These are phyloP conservation scores for Drosophila arawakana DNA, from an alignment of 1,140 invertebrate genomes.

Conservation along the genomic window DNA sequence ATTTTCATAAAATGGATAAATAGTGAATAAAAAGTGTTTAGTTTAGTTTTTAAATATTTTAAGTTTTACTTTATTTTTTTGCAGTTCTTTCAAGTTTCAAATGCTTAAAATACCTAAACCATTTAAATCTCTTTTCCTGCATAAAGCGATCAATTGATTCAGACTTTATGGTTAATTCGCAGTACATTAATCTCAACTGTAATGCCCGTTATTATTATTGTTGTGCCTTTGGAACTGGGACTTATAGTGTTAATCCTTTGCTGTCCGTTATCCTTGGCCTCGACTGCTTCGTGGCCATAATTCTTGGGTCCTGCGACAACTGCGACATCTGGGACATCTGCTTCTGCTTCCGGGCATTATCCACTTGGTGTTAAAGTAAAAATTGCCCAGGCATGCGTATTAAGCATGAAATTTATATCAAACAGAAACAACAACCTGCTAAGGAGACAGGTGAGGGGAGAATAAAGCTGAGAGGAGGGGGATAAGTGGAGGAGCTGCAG, in stretches of 20 bases:
- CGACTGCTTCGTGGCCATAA: slow-evolving; percentile 49
- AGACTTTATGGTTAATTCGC: slow-evolving; percentile 12
- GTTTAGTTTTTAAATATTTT: too few species aligned
- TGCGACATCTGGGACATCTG: slow-evolving; percentile 71
- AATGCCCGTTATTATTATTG: background rate
- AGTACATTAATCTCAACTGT: slow-evolving; percentile 21
- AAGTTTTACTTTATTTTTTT: too few species aligned
- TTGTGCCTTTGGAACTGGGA: background rate
- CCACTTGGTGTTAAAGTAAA: slow-evolving; percentile 79
- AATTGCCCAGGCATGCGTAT: slow-evolving; percentile 78
- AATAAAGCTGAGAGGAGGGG: background rate
- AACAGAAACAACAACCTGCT: slow-evolving; percentile 40
- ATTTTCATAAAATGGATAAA: too few species aligned
- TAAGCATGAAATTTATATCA: slow-evolving; percentile 79
- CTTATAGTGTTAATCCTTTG: slow-evolving; percentile 8
- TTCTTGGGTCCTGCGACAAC: slow-evolving; percentile 50
- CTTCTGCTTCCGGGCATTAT: slow-evolving; percentile 76
- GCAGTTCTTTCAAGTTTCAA: too few species aligned
- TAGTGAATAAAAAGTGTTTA: too few species aligned
- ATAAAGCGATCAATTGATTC: background rate
- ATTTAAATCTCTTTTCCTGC: background rate
- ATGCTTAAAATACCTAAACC: too few species aligned
- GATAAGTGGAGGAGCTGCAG: background rate
- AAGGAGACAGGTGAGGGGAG: background rate
- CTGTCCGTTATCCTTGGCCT: slow-evolving; percentile 34